These are phyloP conservation scores for Dromaius novaehollandiae DNA, from an alignment of 2,113 vertebrate genomes.

Conservation along the genomic window DNA sequence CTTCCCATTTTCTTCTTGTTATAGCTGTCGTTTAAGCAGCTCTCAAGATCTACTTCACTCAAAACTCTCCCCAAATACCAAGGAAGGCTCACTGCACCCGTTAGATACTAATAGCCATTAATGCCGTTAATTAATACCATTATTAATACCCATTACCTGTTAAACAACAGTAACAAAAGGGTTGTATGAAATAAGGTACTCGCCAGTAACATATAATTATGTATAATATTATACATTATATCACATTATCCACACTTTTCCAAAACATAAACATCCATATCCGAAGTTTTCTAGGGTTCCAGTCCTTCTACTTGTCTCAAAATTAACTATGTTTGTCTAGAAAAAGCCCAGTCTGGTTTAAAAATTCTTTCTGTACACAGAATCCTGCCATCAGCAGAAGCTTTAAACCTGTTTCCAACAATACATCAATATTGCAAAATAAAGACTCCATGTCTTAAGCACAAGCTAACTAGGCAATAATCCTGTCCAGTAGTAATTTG, in stretches of 20 bases:
- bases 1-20: not conserved
- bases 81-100: not conserved
- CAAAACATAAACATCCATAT: no score
- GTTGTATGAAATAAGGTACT: accelerated
- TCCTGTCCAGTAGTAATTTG: not conserved
- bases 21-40: not conserved
- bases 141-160: no score
- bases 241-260: not conserved
- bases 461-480: not conserved
- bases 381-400: not conserved
- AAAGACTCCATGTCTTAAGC: not conserved
- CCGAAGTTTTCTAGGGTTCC: not conserved
- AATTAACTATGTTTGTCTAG: not conserved
- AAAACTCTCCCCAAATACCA: not conserved
- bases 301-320: not conserved
- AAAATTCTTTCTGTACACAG: not conserved
- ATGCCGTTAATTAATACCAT: no score
- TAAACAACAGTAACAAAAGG: not conserved
- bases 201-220: not conserved
- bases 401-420: not conserved
- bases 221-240: no score
- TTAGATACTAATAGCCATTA: not conserved
- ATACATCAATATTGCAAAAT: not conserved
- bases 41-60: not conserved
- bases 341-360: not conserved